Percentiles rank a stretch among this genome's conserved stretches.
Evolutionary conservation across 2,888 invertebrate species (phyloP).

Genomic region (Ditylenchus weischeri): DNA sequence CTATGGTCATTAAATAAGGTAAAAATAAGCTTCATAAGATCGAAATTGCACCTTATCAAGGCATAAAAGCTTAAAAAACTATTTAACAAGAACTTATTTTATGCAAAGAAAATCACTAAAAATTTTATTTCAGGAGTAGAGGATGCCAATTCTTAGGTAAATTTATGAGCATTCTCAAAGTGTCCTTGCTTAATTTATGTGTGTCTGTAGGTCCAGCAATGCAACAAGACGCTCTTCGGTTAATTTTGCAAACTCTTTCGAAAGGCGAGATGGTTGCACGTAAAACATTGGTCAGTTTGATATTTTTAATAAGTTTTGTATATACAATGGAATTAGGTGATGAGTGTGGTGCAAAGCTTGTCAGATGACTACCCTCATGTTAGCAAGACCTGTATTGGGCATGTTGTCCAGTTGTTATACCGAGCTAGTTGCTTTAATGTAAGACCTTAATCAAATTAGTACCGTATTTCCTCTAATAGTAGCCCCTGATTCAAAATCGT

Average conservation of each 20-base stretch:
- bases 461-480: no score
- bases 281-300: slow-evolving; percentile 63
- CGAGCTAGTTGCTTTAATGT: slow-evolving; percentile 97
- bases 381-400: slow-evolving; percentile 96
- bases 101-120: no score
- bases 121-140: slow-evolving; percentile 67
- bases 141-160: slow-evolving; percentile 98
- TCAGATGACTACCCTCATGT: slow-evolving; percentile 78
- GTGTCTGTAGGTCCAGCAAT: slow-evolving; percentile 70
- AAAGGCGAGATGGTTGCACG: slow-evolving; percentile 65
- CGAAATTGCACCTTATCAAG: no score
- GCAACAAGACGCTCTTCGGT: slow-evolving; percentile 90
- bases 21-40: no score
- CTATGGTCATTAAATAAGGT: no score
- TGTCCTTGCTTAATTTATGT: neutral
- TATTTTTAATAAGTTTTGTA: no score
- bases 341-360: slow-evolving; percentile 95
- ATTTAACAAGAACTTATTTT: no score
- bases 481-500: no score
- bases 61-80: no score
- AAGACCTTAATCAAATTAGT: slow-evolving; percentile 30
- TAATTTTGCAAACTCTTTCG: slow-evolving; percentile 86
- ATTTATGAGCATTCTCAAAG: neutral
- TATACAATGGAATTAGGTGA: slow-evolving; percentile 65
- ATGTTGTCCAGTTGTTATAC: slow-evolving; percentile 94